Evolutionary conservation across 2,797 vertebrate genomes (phyloP).

Genomic region (Anguilla marmorata): DNA sequence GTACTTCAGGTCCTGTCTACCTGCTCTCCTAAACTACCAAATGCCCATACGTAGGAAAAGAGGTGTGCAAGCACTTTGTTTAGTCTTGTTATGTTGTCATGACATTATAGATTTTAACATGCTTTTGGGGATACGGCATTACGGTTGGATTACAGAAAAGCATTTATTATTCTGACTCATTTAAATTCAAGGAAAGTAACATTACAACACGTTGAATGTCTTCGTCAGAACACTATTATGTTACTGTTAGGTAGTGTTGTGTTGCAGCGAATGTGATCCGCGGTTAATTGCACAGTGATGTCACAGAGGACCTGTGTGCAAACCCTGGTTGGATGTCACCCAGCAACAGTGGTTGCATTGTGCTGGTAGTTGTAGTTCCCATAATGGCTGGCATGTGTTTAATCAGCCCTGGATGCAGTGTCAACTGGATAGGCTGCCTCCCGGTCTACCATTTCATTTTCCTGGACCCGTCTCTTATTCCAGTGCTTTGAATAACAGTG

Average conservation of each 20-base stretch:
- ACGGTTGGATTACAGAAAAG: neutral
- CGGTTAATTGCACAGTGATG: neutral
- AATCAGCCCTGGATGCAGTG: neutral
- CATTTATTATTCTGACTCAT: neutral
- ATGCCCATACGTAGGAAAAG: neutral
- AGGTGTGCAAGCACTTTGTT: too few relatives aligned
- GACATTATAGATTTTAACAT: neutral
- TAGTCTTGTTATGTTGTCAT: too few relatives aligned
- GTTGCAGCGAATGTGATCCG: neutral
- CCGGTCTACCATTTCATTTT: neutral
- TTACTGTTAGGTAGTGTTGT: neutral
- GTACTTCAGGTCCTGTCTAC: neutral
- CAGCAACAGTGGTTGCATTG: neutral
- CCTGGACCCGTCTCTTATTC: too few relatives aligned
- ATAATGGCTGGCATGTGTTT: neutral
- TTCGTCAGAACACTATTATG: neutral
- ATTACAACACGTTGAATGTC: neutral
- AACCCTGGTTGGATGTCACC: neutral
- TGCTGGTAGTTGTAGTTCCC: neutral
- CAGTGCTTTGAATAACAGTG: neutral
- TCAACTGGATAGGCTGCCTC: neutral
- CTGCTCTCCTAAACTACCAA: neutral
- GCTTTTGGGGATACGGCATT: neutral
- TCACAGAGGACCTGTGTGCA: neutral
- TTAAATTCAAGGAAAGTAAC: neutral